Conservation (phyloP, 2,888 invertebrate species). For the Cephonodes hylas region DNA sequence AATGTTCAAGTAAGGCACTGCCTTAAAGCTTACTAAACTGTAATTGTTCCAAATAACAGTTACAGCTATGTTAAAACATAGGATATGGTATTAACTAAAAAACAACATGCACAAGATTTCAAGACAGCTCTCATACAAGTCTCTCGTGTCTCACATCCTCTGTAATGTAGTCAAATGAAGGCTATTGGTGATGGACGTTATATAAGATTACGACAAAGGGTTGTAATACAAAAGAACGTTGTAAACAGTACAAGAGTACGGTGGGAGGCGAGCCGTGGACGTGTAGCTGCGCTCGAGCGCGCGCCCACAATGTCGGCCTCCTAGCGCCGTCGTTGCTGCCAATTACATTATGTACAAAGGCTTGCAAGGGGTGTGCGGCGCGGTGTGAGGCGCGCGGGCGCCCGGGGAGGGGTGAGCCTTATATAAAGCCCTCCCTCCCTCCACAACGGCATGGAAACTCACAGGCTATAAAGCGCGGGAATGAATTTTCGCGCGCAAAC, state of each 20-base stretch:
- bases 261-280: conserved; percentile 18
- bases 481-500: conserved; percentile 75
- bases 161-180: neutral
- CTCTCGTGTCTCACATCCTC: too few relatives aligned
- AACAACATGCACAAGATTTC: too few relatives aligned
- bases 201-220: conserved; percentile 17
- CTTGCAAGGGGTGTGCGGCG: conserved; percentile 31
- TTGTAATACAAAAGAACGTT: neutral
- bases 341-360: conserved; percentile 60
- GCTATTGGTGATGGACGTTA: neutral
- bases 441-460: conserved; percentile 57
- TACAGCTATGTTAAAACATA: neutral
- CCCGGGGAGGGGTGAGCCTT: conserved; percentile 37
- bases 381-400: conserved; percentile 25
- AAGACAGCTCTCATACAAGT: neutral
- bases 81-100: too few relatives aligned
- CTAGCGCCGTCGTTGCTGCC: conserved; percentile 3
- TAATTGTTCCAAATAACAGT: too few relatives aligned
- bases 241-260: neutral
- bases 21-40: too few relatives aligned
- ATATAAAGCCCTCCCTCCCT: conserved; percentile 50
- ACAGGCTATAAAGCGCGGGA: conserved; percentile 73
- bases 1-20: too few relatives aligned
- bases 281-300: conserved; percentile 45
- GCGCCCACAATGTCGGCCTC: conserved; percentile 48